Conservation (phyloP, 2,888 invertebrate genomes). For the Drosophila acutilabella region DNA sequence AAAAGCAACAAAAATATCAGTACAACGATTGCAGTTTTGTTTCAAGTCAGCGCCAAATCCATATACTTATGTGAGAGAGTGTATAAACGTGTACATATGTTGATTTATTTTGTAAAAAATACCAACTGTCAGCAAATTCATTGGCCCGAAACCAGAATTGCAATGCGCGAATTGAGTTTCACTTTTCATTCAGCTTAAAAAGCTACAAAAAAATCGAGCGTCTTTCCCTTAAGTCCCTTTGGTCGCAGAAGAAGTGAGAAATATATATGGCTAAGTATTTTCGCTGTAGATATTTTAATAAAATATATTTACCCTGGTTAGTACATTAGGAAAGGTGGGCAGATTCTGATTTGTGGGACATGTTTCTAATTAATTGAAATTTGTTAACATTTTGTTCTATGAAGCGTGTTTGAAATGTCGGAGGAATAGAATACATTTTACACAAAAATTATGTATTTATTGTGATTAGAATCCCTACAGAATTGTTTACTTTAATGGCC, state of each 20-base stretch:
- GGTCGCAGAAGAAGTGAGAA: slow-evolving; percentile 24
- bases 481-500: too few relatives aligned
- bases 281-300: neutral
- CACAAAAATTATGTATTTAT: too few relatives aligned
- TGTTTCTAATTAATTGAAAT: too few relatives aligned
- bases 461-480: too few relatives aligned
- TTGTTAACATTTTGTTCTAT: too few relatives aligned
- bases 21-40: slow-evolving; percentile 63
- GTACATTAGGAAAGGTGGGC: neutral
- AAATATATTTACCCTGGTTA: neutral
- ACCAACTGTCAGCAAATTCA: slow-evolving; percentile 79
- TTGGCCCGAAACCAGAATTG: slow-evolving; percentile 65
- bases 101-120: slow-evolving; percentile 75
- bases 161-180: slow-evolving; percentile 65
- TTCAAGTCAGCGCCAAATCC: slow-evolving; percentile 46
- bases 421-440: too few relatives aligned
- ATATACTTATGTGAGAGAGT: slow-evolving; percentile 10
- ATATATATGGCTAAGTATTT: slow-evolving; percentile 20
- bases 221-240: slow-evolving; percentile 11
- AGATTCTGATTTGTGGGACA: neutral
- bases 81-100: slow-evolving; percentile 47
- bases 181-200: slow-evolving; percentile 72
- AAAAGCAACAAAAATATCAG: slow-evolving; percentile 46
- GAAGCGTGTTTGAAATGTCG: too few relatives aligned
- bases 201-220: slow-evolving; percentile 13